Percentiles rank a stretch among this genome's conserved stretches.
Conservation (phyloP, 2,113 vertebrate genomes). For the Chinchilla lanigera region DNA sequence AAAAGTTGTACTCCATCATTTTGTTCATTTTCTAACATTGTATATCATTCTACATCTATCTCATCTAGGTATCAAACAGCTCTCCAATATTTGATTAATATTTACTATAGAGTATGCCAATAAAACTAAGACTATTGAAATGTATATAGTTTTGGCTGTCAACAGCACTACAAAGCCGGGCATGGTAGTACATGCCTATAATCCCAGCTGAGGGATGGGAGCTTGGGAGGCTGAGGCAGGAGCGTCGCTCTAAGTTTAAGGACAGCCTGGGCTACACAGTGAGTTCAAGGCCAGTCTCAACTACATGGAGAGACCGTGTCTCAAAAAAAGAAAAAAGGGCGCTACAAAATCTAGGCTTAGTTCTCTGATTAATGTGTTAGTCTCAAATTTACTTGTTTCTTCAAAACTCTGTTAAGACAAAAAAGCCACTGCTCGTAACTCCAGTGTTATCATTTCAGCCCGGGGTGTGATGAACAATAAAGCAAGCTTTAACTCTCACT, state of each 20-base stretch:
- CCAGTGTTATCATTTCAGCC: slow-evolving; percentile 15
- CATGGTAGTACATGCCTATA: not conserved
- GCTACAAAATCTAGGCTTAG: slow-evolving; percentile 26
- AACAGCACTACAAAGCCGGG: not conserved
- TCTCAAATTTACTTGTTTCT: slow-evolving; percentile 29
- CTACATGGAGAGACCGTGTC: not conserved
- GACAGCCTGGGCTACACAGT: too few relatives aligned
- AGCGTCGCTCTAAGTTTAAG: not conserved
- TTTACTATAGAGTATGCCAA: slow-evolving; percentile 15
- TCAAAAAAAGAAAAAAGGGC: not conserved
- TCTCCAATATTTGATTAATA: slow-evolving; percentile 4
- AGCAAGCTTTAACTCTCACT: not conserved
- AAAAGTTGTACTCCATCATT: not conserved
- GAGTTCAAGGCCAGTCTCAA: not conserved
- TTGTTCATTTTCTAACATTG: not conserved
- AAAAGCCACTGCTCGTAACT: not conserved
- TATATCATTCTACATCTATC: not conserved
- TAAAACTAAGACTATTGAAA: slow-evolving; percentile 43
- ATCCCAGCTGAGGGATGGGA: too few relatives aligned
- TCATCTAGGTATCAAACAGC: not conserved
- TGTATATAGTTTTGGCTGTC: not conserved
- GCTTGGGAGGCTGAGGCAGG: not conserved
- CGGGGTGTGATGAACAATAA: not conserved
- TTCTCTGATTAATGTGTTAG: slow-evolving; percentile 43
- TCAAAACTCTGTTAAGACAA: not conserved